Evolutionary conservation across 2,113 vertebrate species (phyloP).

Genomic region (Cathartes aura): DNA sequence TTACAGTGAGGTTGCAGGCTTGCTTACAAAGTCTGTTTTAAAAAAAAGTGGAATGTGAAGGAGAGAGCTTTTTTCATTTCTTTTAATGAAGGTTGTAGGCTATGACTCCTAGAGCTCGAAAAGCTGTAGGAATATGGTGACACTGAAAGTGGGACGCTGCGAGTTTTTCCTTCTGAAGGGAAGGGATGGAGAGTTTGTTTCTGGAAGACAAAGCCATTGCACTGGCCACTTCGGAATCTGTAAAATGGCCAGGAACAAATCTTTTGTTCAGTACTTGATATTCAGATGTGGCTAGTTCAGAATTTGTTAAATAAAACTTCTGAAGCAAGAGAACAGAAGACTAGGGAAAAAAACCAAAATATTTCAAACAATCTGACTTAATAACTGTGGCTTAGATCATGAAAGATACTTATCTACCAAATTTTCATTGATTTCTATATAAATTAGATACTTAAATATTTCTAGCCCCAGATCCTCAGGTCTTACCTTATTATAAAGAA

Average conservation of each 20-base stretch:
- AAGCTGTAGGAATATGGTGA: background rate
- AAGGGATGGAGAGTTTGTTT: background rate
- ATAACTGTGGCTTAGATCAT: background rate
- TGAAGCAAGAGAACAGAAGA: background rate
- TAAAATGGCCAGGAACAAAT: background rate
- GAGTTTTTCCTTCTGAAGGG: background rate
- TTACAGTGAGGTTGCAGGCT: background rate
- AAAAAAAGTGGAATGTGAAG: background rate
- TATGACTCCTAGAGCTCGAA: background rate
- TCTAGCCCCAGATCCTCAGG: background rate
- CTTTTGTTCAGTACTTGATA: background rate
- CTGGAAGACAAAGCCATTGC: background rate
- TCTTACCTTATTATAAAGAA: background rate
- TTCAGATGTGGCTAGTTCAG: background rate
- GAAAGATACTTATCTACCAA: background rate
- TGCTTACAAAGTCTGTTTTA: background rate
- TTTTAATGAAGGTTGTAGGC: background rate
- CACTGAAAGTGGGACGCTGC: no score
- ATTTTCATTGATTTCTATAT: conserved; percentile 5
- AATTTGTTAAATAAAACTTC: background rate
- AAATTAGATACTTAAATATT: conserved; percentile 12
- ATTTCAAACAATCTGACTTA: background rate
- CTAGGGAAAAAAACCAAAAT: background rate
- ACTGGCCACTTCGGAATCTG: background rate
- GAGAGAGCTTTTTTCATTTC: background rate